Evolutionary conservation across 2,888 invertebrate species (phyloP).

Genomic region (Lottia scabra): DNA sequence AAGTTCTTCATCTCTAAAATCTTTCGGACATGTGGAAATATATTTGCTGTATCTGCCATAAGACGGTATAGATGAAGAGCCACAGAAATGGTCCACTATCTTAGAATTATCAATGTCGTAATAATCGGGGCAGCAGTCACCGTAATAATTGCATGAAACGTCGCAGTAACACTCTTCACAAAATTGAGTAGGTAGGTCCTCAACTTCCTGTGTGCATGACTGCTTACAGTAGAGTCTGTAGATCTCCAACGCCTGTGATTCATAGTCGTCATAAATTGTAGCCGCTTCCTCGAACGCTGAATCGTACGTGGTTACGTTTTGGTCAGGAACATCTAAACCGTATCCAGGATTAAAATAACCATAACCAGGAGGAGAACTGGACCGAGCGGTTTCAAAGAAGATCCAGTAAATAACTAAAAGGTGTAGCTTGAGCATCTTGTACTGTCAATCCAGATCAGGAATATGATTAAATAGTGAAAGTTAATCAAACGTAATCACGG

Average conservation of each 20-base stretch:
- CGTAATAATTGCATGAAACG: conserved; percentile 4
- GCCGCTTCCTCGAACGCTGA: neutral
- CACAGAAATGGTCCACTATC: neutral
- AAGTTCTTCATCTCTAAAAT: neutral
- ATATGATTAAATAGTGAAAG: no score
- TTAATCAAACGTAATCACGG: no score
- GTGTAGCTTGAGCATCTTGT: no score
- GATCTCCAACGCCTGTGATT: neutral
- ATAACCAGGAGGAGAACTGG: no score
- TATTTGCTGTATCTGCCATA: neutral
- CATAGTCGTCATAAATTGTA: neutral
- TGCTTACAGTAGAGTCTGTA: neutral
- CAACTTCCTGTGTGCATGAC: neutral
- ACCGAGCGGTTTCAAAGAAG: no score
- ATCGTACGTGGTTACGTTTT: no score
- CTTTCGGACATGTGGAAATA: neutral
- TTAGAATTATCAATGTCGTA: neutral
- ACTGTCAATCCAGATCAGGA: no score
- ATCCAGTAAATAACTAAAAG: no score
- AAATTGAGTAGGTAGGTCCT: neutral
- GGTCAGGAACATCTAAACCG: no score
- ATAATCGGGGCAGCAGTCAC: conserved; percentile 22
- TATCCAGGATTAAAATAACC: no score
- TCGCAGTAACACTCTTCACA: conserved; percentile 14
- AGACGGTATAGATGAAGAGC: neutral